phyloP scores from a whole-genome alignment of 30 jellyfish, hydroid and myxozoan species.

The Haliclystus octoradiatus region DNA sequence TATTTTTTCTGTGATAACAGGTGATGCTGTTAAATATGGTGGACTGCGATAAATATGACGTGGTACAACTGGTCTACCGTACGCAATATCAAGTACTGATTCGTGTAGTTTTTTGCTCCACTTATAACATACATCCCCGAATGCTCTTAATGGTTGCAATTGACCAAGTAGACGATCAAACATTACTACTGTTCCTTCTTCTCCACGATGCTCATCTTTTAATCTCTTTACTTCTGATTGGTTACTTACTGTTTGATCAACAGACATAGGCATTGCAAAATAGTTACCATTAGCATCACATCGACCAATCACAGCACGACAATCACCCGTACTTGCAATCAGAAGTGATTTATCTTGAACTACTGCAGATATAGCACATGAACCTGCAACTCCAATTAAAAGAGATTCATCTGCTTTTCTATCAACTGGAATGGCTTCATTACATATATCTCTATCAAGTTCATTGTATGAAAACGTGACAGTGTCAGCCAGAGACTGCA shows the following conservation, averaged over 20 bases:
- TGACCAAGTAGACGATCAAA: constrained; percentile 81
- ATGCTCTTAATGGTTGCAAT: constrained; percentile 85
- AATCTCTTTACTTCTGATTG: constrained; percentile 50
- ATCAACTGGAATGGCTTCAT: constrained; percentile 81
- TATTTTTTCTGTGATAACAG: constrained; percentile 46
- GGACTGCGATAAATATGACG: constrained; percentile 50
- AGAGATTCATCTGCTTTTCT: constrained; percentile 67
- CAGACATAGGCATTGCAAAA: constrained; percentile 58
- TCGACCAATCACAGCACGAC: constrained; percentile 87
- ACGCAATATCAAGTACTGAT: constrained; percentile 50
- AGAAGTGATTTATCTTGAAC: constrained; percentile 47
- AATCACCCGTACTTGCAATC: constrained; percentile 94
- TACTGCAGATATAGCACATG: constrained; percentile 91
- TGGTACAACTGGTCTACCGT: constrained; percentile 88
- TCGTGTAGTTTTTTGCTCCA: constrained; percentile 81
- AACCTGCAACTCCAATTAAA: constrained; percentile 86
- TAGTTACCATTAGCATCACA: constrained; percentile 34
- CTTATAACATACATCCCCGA: constrained; percentile 89
- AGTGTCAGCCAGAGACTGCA: constrained; percentile 16
- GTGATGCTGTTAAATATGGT: constrained; percentile 90
- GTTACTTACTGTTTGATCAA: constrained; percentile 76
- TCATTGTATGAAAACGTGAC: constrained; percentile 8
- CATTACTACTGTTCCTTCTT: constrained; percentile 42
- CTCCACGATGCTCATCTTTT: constrained; percentile 65
- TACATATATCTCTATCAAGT: constrained; percentile 73